Conservation (phyloP, 2,797 vertebrate species). For the Gallirallus australis region DNA sequence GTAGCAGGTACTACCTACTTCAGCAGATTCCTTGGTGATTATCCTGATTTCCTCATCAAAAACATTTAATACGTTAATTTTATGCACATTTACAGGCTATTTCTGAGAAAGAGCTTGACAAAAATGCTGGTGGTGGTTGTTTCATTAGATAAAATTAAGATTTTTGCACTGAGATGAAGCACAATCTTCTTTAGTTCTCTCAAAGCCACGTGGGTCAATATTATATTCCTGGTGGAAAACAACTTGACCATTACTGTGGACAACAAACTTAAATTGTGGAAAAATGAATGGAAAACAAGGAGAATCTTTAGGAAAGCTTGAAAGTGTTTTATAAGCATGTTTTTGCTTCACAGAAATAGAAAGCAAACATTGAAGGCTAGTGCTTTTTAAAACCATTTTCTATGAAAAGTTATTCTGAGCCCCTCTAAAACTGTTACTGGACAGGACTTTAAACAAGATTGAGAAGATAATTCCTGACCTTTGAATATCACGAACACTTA, state of each 20-base stretch:
- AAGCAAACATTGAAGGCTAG: neutral
- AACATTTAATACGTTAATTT: neutral
- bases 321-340: neutral
- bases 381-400: neutral
- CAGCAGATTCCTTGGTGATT: neutral
- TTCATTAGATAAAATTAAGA: neutral
- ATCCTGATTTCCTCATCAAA: neutral
- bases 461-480: constrained; percentile 38
- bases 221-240: neutral
- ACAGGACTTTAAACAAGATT: constrained; percentile 16
- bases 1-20: neutral
- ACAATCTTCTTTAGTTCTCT: neutral
- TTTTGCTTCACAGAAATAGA: neutral
- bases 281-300: neutral
- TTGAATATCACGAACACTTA: neutral
- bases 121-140: neutral
- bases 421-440: neutral
- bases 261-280: neutral
- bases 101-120: neutral
- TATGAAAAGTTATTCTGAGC: neutral
- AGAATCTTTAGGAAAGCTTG: neutral
- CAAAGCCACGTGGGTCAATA: neutral
- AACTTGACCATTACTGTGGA: neutral
- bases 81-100: neutral
- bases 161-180: neutral